Conservation (phyloP, 2,113 vertebrate genomes). For the Apodemus sylvaticus region DNA sequence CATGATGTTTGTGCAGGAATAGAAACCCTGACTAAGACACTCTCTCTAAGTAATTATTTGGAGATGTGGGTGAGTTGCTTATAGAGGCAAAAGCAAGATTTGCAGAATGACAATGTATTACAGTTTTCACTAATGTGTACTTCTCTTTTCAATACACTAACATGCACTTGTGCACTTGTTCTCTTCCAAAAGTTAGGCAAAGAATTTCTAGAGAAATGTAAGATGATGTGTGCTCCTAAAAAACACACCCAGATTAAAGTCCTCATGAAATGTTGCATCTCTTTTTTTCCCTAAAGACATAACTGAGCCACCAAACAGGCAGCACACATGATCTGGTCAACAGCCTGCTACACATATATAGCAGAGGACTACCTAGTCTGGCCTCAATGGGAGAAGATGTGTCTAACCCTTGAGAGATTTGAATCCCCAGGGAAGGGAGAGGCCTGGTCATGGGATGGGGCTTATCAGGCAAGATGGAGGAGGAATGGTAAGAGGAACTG, state of each 20-base stretch:
- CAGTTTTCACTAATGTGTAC: neutral
- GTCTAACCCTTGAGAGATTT: too few species aligned
- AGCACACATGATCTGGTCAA: too few species aligned
- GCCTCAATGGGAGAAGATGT: too few species aligned
- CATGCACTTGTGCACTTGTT: neutral
- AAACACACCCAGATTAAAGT: neutral
- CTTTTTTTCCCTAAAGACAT: neutral
- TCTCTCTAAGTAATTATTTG: neutral
- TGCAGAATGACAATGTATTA: neutral
- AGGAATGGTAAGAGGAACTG: too few species aligned
- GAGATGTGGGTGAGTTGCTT: neutral
- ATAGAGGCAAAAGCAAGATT: neutral
- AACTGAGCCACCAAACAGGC: too few species aligned
- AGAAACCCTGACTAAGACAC: too few species aligned
- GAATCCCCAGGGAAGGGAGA: too few species aligned
- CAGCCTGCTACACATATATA: too few species aligned
- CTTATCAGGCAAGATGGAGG: too few species aligned
- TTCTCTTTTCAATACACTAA: neutral
- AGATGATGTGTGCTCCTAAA: neutral
- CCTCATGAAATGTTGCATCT: neutral
- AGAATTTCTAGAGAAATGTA: neutral
- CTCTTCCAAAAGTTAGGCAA: neutral
- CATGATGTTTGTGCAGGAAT: too few species aligned
- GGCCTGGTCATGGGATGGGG: too few species aligned
- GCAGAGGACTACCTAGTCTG: too few species aligned